Evolutionary conservation across 2,797 vertebrate species (phyloP).

Genomic region (Gallinago stenura): DNA sequence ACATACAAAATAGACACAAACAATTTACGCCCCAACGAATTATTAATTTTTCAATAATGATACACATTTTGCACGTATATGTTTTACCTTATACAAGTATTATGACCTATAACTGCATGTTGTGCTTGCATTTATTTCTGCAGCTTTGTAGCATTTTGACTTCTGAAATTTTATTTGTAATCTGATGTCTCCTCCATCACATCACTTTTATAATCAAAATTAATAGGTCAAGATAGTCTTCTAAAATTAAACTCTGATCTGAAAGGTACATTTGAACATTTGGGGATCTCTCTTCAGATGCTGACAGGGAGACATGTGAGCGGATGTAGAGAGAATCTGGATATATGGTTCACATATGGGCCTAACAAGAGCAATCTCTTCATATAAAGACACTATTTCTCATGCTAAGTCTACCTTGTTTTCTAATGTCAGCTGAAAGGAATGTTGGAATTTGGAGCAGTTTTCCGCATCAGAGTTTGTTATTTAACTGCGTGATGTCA

Average conservation of each 20-base stretch:
- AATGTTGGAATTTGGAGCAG: constrained; percentile 31
- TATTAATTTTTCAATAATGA: not conserved
- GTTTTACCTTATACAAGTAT: not conserved
- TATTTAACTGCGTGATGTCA: constrained; percentile 21
- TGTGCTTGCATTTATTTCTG: not conserved
- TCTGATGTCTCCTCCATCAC: constrained; percentile 21
- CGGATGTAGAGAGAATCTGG: constrained; percentile 67
- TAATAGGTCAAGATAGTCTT: constrained; percentile 54
- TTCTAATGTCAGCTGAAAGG: constrained; percentile 42
- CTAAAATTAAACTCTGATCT: constrained; percentile 64
- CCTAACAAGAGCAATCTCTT: constrained; percentile 70
- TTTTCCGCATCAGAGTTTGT: not conserved
- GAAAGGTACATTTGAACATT: constrained; percentile 65
- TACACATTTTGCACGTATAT: not conserved
- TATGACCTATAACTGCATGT: not conserved
- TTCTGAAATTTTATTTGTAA: not conserved
- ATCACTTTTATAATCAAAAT: constrained; percentile 52
- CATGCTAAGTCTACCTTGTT: constrained; percentile 51
- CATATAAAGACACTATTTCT: constrained; percentile 59
- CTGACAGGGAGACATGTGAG: constrained; percentile 63
- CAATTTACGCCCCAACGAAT: not conserved
- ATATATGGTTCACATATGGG: constrained; percentile 70
- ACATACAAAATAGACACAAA: not conserved
- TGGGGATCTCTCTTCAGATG: constrained; percentile 68
- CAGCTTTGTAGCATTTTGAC: not conserved